Evolutionary conservation across 2,888 invertebrate species (phyloP).

Genomic region (Nasonovia ribisnigri): DNA sequence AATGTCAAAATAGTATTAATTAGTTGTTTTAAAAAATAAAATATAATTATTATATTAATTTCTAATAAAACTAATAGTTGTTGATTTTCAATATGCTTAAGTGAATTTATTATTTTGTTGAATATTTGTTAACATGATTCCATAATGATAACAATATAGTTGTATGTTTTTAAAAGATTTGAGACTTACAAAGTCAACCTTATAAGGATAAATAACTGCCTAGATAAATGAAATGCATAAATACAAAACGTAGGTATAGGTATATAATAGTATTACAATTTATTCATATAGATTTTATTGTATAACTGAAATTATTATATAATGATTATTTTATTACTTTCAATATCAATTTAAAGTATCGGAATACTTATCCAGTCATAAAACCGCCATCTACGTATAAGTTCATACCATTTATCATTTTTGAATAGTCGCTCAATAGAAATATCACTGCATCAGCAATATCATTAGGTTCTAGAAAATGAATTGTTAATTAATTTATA

Average conservation of each 20-base stretch:
- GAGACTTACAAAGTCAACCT: background rate
- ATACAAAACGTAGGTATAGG: background rate
- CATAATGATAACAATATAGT: background rate
- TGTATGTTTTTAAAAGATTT: background rate
- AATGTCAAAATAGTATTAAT: too few relatives aligned
- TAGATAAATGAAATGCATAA: background rate
- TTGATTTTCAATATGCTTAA: background rate
- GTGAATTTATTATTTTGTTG: background rate
- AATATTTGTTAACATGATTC: background rate
- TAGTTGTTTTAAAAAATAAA: background rate
- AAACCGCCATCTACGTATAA: conserved; percentile 88
- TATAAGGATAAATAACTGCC: background rate
- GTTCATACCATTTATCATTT: conserved; percentile 84
- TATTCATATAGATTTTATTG: background rate
- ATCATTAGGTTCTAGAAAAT: conserved; percentile 82
- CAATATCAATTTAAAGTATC: background rate
- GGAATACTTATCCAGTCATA: conserved; percentile 58
- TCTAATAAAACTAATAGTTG: background rate
- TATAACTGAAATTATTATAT: background rate
- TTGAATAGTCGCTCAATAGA: conserved; percentile 83
- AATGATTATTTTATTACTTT: background rate
- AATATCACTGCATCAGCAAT: conserved; percentile 84
- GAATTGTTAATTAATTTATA: background rate
- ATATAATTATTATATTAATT: too few relatives aligned
- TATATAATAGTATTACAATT: background rate